Percentiles rank a stretch among this genome's conserved stretches.
Conservation (phyloP, 2,888 invertebrate genomes). For the Rhodophaea formosa region DNA sequence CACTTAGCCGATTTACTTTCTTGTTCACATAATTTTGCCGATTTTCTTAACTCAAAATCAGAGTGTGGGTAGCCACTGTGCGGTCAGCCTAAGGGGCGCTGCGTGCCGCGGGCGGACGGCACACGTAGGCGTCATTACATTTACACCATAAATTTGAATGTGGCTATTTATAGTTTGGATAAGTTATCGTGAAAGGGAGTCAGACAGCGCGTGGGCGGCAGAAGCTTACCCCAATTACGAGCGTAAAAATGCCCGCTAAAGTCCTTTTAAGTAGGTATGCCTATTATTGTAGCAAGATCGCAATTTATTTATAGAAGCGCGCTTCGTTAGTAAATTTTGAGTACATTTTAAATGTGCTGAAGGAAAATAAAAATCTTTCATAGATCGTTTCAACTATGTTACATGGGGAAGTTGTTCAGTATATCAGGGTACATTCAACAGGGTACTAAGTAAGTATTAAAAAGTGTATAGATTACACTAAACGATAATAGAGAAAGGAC, state of each 20-base stretch:
- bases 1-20: too few species aligned
- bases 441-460: too few species aligned
- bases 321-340: background rate
- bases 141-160: conserved; percentile 60
- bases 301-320: background rate
- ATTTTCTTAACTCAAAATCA: too few species aligned
- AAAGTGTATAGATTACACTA: too few species aligned
- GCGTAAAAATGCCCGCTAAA: conserved; percentile 1
- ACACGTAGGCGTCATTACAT: conserved; percentile 61
- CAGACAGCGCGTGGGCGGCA: conserved; percentile 36
- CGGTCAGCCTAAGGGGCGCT: conserved; percentile 1
- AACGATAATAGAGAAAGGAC: too few species aligned
- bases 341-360: background rate
- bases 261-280: conserved; percentile 4
- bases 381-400: background rate
- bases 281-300: conserved; percentile 2
- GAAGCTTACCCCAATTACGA: conserved; percentile 15
- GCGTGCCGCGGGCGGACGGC: background rate
- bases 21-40: too few species aligned
- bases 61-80: conserved; percentile 5
- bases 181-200: conserved; percentile 57
- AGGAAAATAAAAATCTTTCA: background rate
- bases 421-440: too few species aligned
- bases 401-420: too few species aligned
- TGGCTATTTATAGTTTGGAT: conserved; percentile 63